Conservation (phyloP, 2,113 vertebrate species). For the Haemorhous mexicanus region DNA sequence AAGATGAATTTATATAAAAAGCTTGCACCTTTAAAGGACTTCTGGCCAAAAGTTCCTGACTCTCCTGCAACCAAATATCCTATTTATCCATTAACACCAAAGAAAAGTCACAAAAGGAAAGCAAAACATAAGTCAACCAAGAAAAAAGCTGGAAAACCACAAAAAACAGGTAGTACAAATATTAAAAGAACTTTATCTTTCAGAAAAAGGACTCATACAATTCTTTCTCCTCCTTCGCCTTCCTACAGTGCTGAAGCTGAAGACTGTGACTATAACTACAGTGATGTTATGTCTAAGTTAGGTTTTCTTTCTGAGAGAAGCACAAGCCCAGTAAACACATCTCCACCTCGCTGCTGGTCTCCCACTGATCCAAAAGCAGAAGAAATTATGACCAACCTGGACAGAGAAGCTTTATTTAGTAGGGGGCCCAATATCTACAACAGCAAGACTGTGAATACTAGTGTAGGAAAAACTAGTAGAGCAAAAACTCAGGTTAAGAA, state of each 20-base stretch:
- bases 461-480: slow-evolving; percentile 66
- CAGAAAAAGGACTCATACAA: slow-evolving; percentile 71
- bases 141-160: slow-evolving; percentile 78
- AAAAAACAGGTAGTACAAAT: slow-evolving; percentile 72
- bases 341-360: slow-evolving; percentile 97
- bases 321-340: slow-evolving; percentile 85
- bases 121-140: slow-evolving; percentile 85
- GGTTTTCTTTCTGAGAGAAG: slow-evolving; percentile 96
- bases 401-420: slow-evolving; percentile 79
- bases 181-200: slow-evolving; percentile 79
- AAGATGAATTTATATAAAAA: slow-evolving; percentile 87
- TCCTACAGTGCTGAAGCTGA: slow-evolving; percentile 87
- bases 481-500: slow-evolving; percentile 75
- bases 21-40: slow-evolving; percentile 93
- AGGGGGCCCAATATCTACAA: slow-evolving; percentile 72
- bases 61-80: slow-evolving; percentile 91
- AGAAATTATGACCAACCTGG: slow-evolving; percentile 72
- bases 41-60: slow-evolving; percentile 95
- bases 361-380: slow-evolving; percentile 89
- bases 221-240: slow-evolving; percentile 82
- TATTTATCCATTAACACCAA: slow-evolving; percentile 84
- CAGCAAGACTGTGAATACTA: slow-evolving; percentile 60
- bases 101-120: slow-evolving; percentile 89
- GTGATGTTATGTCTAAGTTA: slow-evolving; percentile 93
- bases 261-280: slow-evolving; percentile 86